These are phyloP conservation scores for Acrocera orbiculus DNA, from an alignment of 2,888 invertebrate genomes.

Conservation along the genomic window DNA sequence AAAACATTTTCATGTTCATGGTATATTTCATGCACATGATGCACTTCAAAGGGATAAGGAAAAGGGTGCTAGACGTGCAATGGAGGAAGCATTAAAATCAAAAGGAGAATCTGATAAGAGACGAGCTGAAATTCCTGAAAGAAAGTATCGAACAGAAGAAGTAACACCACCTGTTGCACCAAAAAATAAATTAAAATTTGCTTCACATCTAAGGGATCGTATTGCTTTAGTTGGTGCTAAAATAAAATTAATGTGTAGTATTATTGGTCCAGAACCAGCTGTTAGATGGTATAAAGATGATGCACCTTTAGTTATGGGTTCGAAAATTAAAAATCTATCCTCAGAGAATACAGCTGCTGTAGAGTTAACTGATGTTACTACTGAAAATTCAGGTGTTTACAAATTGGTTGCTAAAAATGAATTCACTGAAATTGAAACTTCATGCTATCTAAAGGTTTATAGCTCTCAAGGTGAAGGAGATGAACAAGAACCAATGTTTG, in stretches of 20 bases:
- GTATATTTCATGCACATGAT: slow-evolving; percentile 28
- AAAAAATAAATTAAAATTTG: slow-evolving; percentile 38
- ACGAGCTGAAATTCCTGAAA: slow-evolving; percentile 18
- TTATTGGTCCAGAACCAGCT: slow-evolving; percentile 50
- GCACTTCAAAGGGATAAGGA: slow-evolving; percentile 24
- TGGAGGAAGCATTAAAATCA: slow-evolving; percentile 28
- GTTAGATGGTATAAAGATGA: slow-evolving; percentile 66
- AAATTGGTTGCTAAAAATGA: slow-evolving; percentile 61
- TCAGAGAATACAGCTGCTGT: slow-evolving; percentile 54
- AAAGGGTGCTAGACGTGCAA: slow-evolving; percentile 22
- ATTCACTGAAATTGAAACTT: slow-evolving; percentile 51
- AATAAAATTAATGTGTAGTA: slow-evolving; percentile 60
- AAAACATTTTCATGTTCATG: slow-evolving; percentile 32
- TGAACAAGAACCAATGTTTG: slow-evolving; percentile 29
- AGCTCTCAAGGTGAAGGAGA: slow-evolving; percentile 25
- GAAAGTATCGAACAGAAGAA: slow-evolving; percentile 15
- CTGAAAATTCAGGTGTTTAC: slow-evolving; percentile 62
- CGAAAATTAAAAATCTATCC: slow-evolving; percentile 41
- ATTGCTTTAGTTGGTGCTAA: slow-evolving; percentile 57
- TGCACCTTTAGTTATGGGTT: slow-evolving; percentile 35
- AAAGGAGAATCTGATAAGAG: slow-evolving; percentile 27
- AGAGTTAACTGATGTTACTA: slow-evolving; percentile 48
- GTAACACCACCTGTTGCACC: slow-evolving; percentile 23
- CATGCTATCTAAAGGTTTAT: slow-evolving; percentile 42
- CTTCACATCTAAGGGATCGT: slow-evolving; percentile 57